These are phyloP conservation scores for Hippocampus barbouri DNA, from an alignment of 2,113 vertebrate genomes.

Conservation along the genomic window DNA sequence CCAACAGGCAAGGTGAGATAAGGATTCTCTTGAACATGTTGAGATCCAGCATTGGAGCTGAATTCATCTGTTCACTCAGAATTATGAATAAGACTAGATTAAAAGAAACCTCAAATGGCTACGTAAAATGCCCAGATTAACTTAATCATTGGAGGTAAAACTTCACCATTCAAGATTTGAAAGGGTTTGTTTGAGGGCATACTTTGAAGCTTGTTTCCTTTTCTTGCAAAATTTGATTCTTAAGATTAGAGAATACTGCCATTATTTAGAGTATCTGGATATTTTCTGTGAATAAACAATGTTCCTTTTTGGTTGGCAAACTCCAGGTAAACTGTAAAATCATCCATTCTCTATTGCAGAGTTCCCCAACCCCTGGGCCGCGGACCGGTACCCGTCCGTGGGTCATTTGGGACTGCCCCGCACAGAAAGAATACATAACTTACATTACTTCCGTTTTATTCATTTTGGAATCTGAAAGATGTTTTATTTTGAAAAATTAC, in stretches of 20 bases:
- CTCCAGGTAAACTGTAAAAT: neutral
- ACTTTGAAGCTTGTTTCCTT: conserved; percentile 5
- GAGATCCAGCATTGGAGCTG: conserved; percentile 29
- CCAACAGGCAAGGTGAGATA: conserved; percentile 51
- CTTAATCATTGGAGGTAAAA: conserved; percentile 27
- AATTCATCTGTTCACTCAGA: conserved; percentile 51
- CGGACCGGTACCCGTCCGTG: too few relatives aligned
- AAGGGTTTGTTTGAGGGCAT: conserved; percentile 17
- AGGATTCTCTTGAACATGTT: conserved; percentile 45
- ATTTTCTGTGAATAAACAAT: neutral
- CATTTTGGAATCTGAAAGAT: too few relatives aligned
- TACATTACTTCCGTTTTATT: too few relatives aligned
- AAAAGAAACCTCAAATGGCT: conserved; percentile 37
- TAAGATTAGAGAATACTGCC: conserved; percentile 1
- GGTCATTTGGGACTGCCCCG: too few relatives aligned
- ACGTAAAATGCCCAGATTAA: conserved; percentile 10
- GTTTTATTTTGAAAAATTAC: too few relatives aligned
- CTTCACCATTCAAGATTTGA: conserved; percentile 20
- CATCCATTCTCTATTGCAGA: too few relatives aligned
- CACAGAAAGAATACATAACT: too few relatives aligned
- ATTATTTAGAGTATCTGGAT: neutral
- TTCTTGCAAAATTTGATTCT: conserved; percentile 27
- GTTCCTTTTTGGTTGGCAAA: neutral
- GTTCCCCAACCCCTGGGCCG: too few relatives aligned
- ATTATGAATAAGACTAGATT: conserved; percentile 50